A percentile compares a stretch with the other conserved stretches of the same genome.
Evolutionary conservation across 2,113 vertebrate species (phyloP).

Genomic region (Myiopsitta monachus): DNA sequence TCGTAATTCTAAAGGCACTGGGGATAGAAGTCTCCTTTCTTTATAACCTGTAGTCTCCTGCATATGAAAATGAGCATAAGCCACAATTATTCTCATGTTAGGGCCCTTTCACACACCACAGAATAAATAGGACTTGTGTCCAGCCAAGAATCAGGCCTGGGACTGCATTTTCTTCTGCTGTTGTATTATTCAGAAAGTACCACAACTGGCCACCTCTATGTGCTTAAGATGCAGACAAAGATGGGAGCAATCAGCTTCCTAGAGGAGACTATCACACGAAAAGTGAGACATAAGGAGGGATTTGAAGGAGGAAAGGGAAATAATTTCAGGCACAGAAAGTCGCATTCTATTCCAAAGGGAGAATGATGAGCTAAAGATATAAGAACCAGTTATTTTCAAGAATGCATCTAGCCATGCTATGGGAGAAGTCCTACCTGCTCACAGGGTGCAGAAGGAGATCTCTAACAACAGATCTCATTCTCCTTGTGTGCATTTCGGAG

Average conservation of each 20-base stretch:
- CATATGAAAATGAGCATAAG: background rate
- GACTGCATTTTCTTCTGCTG: constrained; percentile 5
- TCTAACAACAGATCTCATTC: background rate
- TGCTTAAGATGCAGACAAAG: constrained; percentile 1
- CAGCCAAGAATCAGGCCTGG: background rate
- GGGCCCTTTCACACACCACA: background rate
- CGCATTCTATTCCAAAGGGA: background rate
- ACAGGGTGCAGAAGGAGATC: background rate
- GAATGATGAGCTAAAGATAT: background rate
- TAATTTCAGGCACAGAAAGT: background rate
- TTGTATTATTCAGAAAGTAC: constrained; percentile 25
- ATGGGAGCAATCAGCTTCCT: constrained; percentile 17
- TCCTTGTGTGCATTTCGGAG: background rate
- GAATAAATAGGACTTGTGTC: background rate
- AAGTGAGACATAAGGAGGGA: background rate
- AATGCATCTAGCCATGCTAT: background rate
- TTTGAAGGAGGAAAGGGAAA: constrained; percentile 24
- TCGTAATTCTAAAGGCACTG: background rate
- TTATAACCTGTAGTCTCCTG: background rate
- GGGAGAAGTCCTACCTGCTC: background rate
- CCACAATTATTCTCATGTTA: background rate
- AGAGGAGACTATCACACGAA: background rate
- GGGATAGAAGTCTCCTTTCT: background rate
- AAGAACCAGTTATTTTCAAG: constrained; percentile 11
- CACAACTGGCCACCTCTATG: background rate